Evolutionary conservation across 2,888 invertebrate species (phyloP), one percentile per base, ranked within the genome.

Genomic region (Megaustenia siamemsis): DNA sequence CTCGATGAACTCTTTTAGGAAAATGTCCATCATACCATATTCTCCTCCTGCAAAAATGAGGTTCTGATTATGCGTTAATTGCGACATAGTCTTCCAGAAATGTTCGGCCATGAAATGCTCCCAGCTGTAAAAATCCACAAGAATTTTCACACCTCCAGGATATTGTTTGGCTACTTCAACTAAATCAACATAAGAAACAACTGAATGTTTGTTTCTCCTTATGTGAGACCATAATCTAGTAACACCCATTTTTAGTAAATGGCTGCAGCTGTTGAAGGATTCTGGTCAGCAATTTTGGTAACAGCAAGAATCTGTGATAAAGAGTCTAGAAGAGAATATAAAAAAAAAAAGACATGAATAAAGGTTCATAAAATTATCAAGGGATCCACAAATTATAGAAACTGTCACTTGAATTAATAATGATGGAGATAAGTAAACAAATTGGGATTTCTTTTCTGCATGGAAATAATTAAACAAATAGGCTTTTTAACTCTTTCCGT

Each of bases 61-160:
- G 82, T 90, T 91, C 8, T 86, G 83, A 84, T 93, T 93, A 15
- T 89, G 80, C 21, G 87, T 85, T 1, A 89, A 76, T 15, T 83
- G 71, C 32, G 86, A 79, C 35, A 93, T 71, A 45, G 89, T 88
- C 21, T 86, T 87, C 90, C 91, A 92, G 45, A 93, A 91, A n/a
- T 88, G 88, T 1, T 83, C 43, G 21, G 89, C 21, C n/a, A 93
- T 82, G 28, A 89, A 84, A 21, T 92, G 91, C 78, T 92, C 87
- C 86, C 93, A 93, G 21, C 89, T 88, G 85, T 92, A 93, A 80
- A 88, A 93, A 79, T 93, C 93, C 3, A 92, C 91, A 32, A 93
- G 88, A 49, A 93, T 89, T 86, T 93, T 92, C 45, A 93, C 90
- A 4, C 92, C 92, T 56, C 87, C 86, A 66, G 77, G 77, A 68